Base-by-base conservation (phyloP, 1,140 invertebrate species). In the Dufourea novaeangliae region DNA sequence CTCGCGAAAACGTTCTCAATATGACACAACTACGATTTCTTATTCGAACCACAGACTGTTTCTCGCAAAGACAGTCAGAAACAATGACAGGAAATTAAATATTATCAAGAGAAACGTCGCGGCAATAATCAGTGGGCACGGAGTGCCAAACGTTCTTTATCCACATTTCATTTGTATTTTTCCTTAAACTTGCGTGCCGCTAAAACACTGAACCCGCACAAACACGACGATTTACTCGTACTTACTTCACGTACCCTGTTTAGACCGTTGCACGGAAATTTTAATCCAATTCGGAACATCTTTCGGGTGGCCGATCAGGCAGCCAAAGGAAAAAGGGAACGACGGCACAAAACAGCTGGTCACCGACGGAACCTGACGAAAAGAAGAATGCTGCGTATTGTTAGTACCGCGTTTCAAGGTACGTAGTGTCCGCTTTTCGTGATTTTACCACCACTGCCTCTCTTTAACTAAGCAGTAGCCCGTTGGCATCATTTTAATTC, bases 221-320 rank as follows among this genome's bases (percentile, higher is more conserved):
- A 11, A 0, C 25, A n/a, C 7, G 32, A 32, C 22, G 10, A 14
- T 20, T 22, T 17, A n/a, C 8, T 61, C 27, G 25, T 29, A 57
- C 56, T 86, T 75, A 88, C 83, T 88, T 87, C 90, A 88, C 87
- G 52, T 88, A 92, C 89, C 88, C 87, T 87, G 84, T 87, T 90
- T 70, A 92, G 71, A 80, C 90, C 88, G 80, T 91, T 92, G 83
- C 88, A 91, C 87, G 92, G 88, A 84, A 92, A 92, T 92, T 93
- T 93, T 84, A 92, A 87, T 84, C 91, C 90, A 85, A 92, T 87
- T 91, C 92, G 90, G 71, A 91, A 90, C 92, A 93, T 93, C 85
- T 88, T 92, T 90, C 84, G 85, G 83, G 75, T 83, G 84, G 87
- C 89, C 88, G 87, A 87, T 87, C 80, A 85, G 82, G 73, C 86